Evolutionary conservation across 2,797 vertebrate species (phyloP), one percentile per base, ranked within the genome.

Genomic region (Hapalemur alaotrensis): DNA sequence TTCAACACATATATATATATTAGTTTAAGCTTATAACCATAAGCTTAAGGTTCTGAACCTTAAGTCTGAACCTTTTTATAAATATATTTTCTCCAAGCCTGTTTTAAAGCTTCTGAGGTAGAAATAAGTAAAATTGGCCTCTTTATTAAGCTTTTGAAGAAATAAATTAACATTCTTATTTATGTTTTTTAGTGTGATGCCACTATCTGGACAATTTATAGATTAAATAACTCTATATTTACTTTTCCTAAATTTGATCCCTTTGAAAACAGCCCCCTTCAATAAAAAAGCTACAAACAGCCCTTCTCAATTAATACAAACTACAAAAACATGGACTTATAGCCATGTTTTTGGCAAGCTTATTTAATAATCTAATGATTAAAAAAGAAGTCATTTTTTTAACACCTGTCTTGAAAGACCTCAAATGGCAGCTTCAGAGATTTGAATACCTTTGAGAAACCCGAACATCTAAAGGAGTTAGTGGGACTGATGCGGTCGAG

Each of bases 401-500:
- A 95, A 97, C 92, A 95, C 15, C 18, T 52, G 38, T 18, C 94
- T 97, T 92, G 46, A 89, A 97, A 96, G 80, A 87, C 57, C 82
- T 94, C 52, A 90, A 38, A 46, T 80, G 63, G 91, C 85, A 93
- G 67, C 63, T 54, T 17, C 11, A 28, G n/a, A 46, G 95, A 96
- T 93, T 81, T 91, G 50, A 73, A 81, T 89, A 86, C 41, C 52
- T 89, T 84, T 91, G 92, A 97, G 96, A 70, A 91, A 81, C 67
- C 73, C n/a, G 35, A 50, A 61, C 80, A 95, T 78, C 50, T 12
- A 15, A 70, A 7, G 46, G 87, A 78, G 79, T 91, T 85, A 65
- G 90, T 70, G 82, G 38, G 63, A 95, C 96, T 14, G 18, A 92
- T 17, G 69, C 1, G 6, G 52, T 5, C 3, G 46, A 94, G 88